phyloP scores from a whole-genome alignment of 2,888 invertebrate species.

The Steromphala cineraria region DNA sequence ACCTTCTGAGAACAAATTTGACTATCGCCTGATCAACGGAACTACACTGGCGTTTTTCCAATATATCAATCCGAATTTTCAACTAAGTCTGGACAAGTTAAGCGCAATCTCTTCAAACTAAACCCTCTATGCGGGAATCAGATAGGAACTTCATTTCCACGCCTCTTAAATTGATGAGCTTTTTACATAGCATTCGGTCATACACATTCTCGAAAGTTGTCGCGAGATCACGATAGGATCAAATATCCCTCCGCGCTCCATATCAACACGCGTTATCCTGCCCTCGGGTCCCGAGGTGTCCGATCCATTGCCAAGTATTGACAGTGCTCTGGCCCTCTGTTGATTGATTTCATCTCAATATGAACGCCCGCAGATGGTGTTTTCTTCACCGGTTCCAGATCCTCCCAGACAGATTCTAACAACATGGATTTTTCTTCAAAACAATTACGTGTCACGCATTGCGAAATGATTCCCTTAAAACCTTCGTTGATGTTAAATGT shows the following conservation, averaged over 20 bases:
- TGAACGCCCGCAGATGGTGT: not conserved
- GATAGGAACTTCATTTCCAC: not conserved
- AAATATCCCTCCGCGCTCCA: not conserved
- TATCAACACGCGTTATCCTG: too few relatives aligned
- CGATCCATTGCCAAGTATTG: not conserved
- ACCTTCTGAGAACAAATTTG: too few relatives aligned
- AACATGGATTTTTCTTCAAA: too few relatives aligned
- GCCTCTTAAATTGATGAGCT: slow-evolving; percentile 14
- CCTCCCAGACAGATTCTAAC: too few relatives aligned
- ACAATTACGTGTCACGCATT: too few relatives aligned
- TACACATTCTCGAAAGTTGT: not conserved
- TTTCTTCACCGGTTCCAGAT: too few relatives aligned
- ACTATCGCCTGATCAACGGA: too few relatives aligned
- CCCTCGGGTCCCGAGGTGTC: not conserved
- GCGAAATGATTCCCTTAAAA: too few relatives aligned
- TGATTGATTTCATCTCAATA: not conserved
- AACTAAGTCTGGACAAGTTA: too few relatives aligned
- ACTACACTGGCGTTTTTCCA: too few relatives aligned
- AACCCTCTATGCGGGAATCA: not conserved
- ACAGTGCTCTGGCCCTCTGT: not conserved
- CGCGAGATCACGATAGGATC: not conserved
- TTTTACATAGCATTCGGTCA: slow-evolving; percentile 6
- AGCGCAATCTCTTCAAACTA: not conserved
- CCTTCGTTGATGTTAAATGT: too few relatives aligned
- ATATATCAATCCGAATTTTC: too few relatives aligned